phyloP scores from a whole-genome alignment of 2,888 invertebrate genomes.

The Hydrotaea diabolus region DNA sequence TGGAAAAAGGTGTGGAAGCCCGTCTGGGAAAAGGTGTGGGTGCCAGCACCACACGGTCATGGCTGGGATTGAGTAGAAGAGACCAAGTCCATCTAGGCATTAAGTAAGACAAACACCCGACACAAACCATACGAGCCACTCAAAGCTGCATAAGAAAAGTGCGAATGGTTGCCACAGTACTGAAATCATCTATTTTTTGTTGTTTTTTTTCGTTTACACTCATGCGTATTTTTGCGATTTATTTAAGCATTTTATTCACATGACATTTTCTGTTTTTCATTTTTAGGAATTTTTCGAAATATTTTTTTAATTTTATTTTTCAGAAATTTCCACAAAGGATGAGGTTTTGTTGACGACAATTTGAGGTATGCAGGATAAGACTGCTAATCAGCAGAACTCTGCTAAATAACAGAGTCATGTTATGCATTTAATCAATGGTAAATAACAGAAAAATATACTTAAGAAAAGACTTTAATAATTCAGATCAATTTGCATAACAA shows the following conservation, averaged over 20 bases:
- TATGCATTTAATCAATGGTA: neutral
- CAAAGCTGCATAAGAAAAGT: neutral
- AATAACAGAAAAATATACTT: neutral
- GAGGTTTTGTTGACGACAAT: neutral
- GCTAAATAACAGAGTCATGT: neutral
- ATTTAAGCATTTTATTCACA: neutral
- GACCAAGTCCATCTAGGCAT: neutral
- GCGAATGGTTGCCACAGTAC: slow-evolving; percentile 46
- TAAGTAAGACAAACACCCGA: slow-evolving; percentile 39
- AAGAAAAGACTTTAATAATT: no score
- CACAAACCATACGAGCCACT: neutral
- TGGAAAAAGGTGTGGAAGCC: slow-evolving; percentile 94
- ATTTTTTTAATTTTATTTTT: neutral
- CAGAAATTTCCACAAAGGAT: neutral
- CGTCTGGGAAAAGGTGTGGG: slow-evolving; percentile 92
- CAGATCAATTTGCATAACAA: no score
- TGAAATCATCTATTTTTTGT: no score
- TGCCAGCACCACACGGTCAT: slow-evolving; percentile 82
- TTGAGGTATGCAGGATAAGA: neutral
- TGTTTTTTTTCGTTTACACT: neutral
- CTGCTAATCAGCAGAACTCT: neutral
- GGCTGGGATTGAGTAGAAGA: slow-evolving; percentile 78
- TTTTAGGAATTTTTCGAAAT: neutral
- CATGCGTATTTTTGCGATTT: neutral
- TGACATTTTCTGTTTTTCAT: neutral